phyloP scores from a whole-genome alignment of 2,797 vertebrate species.

The Perodicticus potto region DNA sequence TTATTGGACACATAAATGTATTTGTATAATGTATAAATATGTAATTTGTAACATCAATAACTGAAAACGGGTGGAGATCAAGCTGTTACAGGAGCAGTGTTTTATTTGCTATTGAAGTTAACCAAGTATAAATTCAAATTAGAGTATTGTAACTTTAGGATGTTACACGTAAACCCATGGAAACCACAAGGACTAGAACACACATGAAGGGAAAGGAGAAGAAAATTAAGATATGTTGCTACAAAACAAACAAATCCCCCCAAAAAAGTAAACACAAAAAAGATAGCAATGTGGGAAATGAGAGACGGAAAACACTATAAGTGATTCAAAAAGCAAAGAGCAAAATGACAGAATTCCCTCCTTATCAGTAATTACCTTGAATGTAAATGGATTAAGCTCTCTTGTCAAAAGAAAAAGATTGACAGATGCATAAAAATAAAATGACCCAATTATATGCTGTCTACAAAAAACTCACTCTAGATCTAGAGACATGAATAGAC shows the following conservation, averaged over 20 bases:
- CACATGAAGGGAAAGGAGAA: neutral
- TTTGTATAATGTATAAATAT: neutral
- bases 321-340: neutral
- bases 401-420: neutral
- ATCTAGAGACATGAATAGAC: neutral
- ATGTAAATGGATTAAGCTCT: neutral
- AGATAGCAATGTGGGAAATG: neutral
- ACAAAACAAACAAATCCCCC: neutral
- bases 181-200: neutral
- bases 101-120: conserved; percentile 17
- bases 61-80: neutral
- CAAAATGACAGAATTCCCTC: neutral
- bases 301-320: neutral
- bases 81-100: neutral
- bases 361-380: neutral
- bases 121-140: neutral
- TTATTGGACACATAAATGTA: neutral
- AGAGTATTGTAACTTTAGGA: neutral
- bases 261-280: neutral
- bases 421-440: neutral
- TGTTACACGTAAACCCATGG: neutral
- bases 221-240: neutral
- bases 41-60: neutral
- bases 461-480: neutral
- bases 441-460: neutral